Base-by-base conservation (phyloP, 2,888 invertebrate species). In the Meliscaeva auricollis region DNA sequence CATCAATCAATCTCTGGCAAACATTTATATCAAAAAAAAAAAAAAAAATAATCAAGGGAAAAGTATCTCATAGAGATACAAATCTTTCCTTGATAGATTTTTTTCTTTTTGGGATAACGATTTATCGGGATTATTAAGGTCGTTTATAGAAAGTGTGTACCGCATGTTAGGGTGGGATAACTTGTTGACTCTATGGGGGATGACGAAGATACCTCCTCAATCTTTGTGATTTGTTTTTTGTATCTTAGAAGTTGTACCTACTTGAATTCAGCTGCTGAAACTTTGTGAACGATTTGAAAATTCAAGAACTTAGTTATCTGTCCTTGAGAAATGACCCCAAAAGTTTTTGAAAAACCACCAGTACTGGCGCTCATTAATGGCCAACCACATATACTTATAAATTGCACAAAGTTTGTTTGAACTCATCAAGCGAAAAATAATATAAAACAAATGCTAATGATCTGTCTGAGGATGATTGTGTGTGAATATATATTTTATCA, bases 1-100 rank as follows among this genome's bases (percentile, higher is more conserved):
- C 69, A 76, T 85, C 80, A 80, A 85, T 85, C 85, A 85, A 72
- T 76, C 64, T 76, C 62, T 38, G 44, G 26, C 38, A 44, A 38
- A 62, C 30, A 73, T 50, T 52, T 26, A 7, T 6, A 26, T 41
- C 72, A 8, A 64, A 48, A n/a, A 13, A 64, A 20, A 58, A 66
- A 8, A 64, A 48, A n/a, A 13, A 64, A 20, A 58, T 9, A 30
- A 56, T n/a, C 30, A 41, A 44, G 32, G 13, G 20, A 73, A 50
- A 56, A 44, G 58, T 73, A 54, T 56, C 32, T 73, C 41, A 60
- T 20, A 56, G 6, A 13, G 20, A 69, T 48, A 44, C 2, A 50
- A 66, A 35, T 66, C 48, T 50, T 9, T 35, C 8, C 3, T 20
- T 8, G 6, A 35, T 22, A 46, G 32, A 46, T 32, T 30, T n/a